phyloP scores from a whole-genome alignment of 2,797 vertebrate species.

The Ptychobarbus kaznakovi region DNA sequence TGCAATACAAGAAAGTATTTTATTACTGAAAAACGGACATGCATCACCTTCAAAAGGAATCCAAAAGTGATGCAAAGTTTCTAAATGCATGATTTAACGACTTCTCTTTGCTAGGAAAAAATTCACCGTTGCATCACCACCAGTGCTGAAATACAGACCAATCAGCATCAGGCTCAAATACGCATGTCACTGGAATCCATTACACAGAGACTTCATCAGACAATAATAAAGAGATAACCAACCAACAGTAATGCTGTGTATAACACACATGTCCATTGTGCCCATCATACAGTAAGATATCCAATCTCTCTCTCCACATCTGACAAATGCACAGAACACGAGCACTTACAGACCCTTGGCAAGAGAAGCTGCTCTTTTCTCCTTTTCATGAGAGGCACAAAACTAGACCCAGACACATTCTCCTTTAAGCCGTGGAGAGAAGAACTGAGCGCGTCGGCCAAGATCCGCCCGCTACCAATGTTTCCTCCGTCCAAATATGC shows the following conservation, averaged over 20 bases:
- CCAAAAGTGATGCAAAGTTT: neutral
- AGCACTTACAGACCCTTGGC: conserved; percentile 68
- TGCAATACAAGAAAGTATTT: neutral
- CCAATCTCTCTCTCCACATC: conserved; percentile 32
- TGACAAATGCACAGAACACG: conserved; percentile 58
- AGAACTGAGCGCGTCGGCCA: conserved; percentile 54
- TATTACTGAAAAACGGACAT: neutral
- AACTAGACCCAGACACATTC: conserved; percentile 68
- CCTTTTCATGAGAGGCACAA: conserved; percentile 47
- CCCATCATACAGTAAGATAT: conserved; percentile 20
- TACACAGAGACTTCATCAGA: neutral
- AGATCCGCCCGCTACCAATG: conserved; percentile 66
- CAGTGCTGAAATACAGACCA: neutral
- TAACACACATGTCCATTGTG: neutral
- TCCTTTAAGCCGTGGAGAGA: conserved; percentile 63
- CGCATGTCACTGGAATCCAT: neutral
- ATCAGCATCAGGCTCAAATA: neutral
- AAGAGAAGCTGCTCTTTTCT: conserved; percentile 46
- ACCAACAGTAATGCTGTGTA: neutral
- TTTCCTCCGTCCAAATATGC: conserved; percentile 58
- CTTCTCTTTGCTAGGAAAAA: neutral
- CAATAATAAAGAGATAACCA: neutral
- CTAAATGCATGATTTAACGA: neutral
- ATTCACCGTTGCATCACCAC: neutral
- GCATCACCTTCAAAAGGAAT: neutral